Conservation (phyloP, 2,797 vertebrate genomes). For the Pipistrellus pygmaeus region DNA sequence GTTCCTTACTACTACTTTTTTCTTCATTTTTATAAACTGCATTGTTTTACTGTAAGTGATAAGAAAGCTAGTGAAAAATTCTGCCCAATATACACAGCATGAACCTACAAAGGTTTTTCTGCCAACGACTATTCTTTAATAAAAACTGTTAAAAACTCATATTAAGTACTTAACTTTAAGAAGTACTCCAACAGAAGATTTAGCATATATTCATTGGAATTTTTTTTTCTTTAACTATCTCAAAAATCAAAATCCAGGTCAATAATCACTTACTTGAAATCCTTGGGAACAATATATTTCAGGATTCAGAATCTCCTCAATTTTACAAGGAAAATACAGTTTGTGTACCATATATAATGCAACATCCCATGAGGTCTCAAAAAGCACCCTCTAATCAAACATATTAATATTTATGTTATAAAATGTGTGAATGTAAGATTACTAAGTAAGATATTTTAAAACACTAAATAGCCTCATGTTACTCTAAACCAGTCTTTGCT, state of each 20-base stretch:
- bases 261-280: conserved; percentile 28
- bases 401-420: background rate
- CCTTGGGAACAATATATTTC: background rate
- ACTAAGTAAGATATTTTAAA: background rate
- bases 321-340: conserved; percentile 45
- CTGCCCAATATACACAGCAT: background rate
- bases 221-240: background rate
- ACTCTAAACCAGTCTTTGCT: background rate
- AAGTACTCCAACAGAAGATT: background rate
- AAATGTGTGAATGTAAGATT: background rate
- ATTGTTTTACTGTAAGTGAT: background rate
- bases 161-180: conserved; percentile 9
- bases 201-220: background rate
- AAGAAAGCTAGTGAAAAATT: background rate
- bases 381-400: background rate
- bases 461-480: background rate
- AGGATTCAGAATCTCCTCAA: background rate
- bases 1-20: background rate
- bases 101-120: background rate
- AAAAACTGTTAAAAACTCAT: background rate
- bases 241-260: conserved; percentile 38
- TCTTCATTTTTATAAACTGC: background rate
- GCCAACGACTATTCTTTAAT: background rate
- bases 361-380: background rate
- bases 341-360: background rate